Conservation (phyloP, 2,113 vertebrate species). For the Formicarius rufipectus region DNA sequence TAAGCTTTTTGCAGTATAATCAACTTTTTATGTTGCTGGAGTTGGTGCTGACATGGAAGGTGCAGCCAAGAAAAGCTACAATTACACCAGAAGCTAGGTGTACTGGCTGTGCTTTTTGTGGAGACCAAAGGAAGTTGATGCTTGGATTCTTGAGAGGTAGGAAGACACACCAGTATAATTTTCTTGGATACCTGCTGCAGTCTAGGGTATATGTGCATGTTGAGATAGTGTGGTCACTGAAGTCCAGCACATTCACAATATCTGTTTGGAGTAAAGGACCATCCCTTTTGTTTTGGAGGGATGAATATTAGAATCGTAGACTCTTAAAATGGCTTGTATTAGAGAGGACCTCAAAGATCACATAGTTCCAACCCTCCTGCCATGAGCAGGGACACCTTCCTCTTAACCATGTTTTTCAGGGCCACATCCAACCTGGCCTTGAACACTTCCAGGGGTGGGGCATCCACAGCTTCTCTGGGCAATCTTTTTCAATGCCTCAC, state of each 20-base stretch:
- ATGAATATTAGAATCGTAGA: neutral
- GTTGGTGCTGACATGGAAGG: neutral
- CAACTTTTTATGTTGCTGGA: neutral
- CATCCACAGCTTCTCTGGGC: neutral
- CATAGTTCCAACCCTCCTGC: neutral
- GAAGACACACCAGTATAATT: fast-evolving
- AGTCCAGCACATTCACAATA: neutral
- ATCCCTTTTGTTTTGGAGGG: neutral
- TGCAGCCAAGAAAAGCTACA: neutral
- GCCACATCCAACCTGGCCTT: neutral
- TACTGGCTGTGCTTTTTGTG: neutral
- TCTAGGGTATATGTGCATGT: neutral
- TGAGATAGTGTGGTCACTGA: neutral
- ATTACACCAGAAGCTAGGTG: fast-evolving
- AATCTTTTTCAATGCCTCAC: neutral
- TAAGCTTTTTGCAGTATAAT: neutral
- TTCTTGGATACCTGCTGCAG: neutral
- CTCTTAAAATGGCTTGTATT: neutral
- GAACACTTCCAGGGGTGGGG: neutral
- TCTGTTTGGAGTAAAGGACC: neutral
- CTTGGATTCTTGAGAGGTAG: neutral
- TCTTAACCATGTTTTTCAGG: neutral
- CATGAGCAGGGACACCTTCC: neutral
- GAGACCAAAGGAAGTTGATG: neutral
- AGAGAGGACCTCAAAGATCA: neutral